Percentiles rank a stretch among this genome's conserved stretches.
These are phyloP conservation scores for Rhineura floridana DNA, from an alignment of 2,113 vertebrate genomes.

Conservation along the genomic window DNA sequence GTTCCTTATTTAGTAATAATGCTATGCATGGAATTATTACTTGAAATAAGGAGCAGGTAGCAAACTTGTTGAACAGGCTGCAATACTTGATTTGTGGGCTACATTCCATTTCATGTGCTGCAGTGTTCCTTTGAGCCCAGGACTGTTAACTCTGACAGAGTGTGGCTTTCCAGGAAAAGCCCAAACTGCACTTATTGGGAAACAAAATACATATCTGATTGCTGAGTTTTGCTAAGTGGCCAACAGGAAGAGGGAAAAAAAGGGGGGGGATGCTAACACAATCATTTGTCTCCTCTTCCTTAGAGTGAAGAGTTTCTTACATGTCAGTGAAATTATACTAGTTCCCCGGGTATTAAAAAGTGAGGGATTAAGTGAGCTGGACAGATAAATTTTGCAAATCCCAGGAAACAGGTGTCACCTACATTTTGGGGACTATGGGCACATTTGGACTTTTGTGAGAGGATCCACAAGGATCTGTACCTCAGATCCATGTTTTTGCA, in stretches of 20 bases:
- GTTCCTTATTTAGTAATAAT: not conserved
- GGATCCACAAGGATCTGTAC: too few species aligned
- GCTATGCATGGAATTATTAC: not conserved
- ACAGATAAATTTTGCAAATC: not conserved
- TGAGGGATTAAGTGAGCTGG: not conserved
- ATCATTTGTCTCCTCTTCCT: not conserved
- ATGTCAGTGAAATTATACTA: not conserved
- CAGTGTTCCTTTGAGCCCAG: not conserved
- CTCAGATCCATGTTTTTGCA: too few species aligned
- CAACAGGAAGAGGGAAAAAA: too few species aligned
- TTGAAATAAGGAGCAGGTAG: not conserved
- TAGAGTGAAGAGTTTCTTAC: not conserved
- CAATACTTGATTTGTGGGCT: not conserved
- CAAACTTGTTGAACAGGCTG: not conserved
- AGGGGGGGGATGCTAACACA: too few species aligned
- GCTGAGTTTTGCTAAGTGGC: not conserved
- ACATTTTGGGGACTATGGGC: too few species aligned
- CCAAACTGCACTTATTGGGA: not conserved
- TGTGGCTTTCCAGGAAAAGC: not conserved
- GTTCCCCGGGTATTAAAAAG: too few species aligned
- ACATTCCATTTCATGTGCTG: not conserved
- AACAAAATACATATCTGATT: not conserved
- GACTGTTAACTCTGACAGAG: not conserved
- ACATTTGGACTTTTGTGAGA: too few species aligned
- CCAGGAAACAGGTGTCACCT: too few species aligned